Conservation (phyloP, 2,797 vertebrate species). For the Numenius phaeopus region DNA sequence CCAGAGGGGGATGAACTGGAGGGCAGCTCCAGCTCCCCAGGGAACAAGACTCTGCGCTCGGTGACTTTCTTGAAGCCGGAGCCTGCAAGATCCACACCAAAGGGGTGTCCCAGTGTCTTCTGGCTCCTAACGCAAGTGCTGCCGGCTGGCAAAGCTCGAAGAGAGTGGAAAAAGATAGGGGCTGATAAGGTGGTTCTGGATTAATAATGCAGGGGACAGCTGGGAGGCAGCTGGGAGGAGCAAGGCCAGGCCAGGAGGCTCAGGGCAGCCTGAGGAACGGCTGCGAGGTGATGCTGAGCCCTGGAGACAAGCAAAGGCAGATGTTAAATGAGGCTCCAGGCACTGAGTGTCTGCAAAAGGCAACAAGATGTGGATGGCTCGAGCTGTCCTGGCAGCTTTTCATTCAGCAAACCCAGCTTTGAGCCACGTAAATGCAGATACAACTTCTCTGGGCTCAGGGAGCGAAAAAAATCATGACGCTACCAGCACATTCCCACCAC, state of each 20-base stretch:
- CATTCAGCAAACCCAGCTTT: not conserved
- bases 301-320: not conserved
- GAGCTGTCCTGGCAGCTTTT: not conserved
- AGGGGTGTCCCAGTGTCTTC: not conserved
- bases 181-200: not conserved
- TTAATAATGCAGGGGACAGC: conserved; percentile 15
- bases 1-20: not conserved
- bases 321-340: not conserved
- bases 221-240: not conserved
- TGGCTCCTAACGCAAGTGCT: not conserved
- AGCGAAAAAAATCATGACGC: not conserved
- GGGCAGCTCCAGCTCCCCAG: not conserved
- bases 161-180: not conserved
- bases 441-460: not conserved
- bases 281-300: not conserved
- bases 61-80: not conserved
- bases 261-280: not conserved
- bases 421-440: not conserved
- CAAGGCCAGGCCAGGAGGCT: fast-evolving
- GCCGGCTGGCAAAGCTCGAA: not conserved
- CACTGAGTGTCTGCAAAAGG: not conserved
- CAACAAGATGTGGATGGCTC: not conserved
- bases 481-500: not conserved
- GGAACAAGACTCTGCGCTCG: fast-evolving
- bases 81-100: fast-evolving